Evolutionary conservation across 2,888 invertebrate species (phyloP).

Genomic region (Hirtodrosophila duncani): DNA sequence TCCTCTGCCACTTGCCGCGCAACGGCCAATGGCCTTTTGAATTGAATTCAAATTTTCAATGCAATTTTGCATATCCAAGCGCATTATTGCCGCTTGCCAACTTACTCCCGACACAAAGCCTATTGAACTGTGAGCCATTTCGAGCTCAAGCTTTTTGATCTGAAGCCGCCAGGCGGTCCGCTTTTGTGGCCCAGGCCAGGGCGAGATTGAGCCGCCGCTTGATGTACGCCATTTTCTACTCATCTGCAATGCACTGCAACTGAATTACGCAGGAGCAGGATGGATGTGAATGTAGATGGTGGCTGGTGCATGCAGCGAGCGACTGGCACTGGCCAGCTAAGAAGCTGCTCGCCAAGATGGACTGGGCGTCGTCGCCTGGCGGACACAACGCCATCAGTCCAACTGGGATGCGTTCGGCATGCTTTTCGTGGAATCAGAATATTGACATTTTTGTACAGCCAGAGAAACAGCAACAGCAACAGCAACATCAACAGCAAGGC

Average conservation of each 20-base stretch:
- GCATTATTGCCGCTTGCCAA: constrained; percentile 73
- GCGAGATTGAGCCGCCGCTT: constrained; percentile 53
- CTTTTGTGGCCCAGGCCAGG: constrained; percentile 42
- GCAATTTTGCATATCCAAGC: constrained; percentile 76
- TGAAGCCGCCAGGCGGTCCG: constrained; percentile 53
- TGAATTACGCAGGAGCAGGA: constrained; percentile 67
- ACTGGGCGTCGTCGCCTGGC: constrained; percentile 31
- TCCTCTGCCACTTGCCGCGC: constrained; percentile 15
- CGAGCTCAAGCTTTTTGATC: constrained; percentile 51
- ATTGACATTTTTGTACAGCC: constrained; percentile 76
- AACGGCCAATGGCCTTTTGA: constrained; percentile 60
- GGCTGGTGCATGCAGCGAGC: constrained; percentile 33
- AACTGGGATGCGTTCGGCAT: constrained; percentile 31
- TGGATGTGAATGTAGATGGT: constrained; percentile 18
- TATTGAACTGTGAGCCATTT: constrained; percentile 67
- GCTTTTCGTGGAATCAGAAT: constrained; percentile 76
- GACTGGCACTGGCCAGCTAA: constrained; percentile 1
- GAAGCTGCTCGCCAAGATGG: constrained; percentile 39
- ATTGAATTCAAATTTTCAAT: constrained; percentile 77
- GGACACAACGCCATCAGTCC: constrained; percentile 42
- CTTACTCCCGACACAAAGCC: constrained; percentile 66
- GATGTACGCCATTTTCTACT: constrained; percentile 64
- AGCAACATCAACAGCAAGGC: constrained; percentile 32
- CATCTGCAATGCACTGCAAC: constrained; percentile 43
- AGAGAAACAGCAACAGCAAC: constrained; percentile 37